Base-by-base conservation (phyloP, 2,113 vertebrate species). In the Anguilla rostrata region DNA sequence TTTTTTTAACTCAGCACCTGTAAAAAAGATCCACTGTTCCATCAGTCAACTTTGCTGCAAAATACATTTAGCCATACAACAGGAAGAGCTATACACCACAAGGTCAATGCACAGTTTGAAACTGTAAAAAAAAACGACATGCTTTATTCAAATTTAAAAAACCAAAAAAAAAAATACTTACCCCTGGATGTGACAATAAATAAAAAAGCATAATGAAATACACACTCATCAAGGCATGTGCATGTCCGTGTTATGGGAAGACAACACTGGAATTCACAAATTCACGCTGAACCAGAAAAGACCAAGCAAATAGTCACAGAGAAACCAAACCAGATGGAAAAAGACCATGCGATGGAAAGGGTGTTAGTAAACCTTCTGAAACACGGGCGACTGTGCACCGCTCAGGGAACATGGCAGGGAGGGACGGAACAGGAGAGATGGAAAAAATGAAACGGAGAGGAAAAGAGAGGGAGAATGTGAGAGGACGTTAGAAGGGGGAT, bases 401-500 rank as follows among this genome's bases (percentile, higher is more conserved):
- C 39, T 22, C 80, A 49, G 14, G 40, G 81, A 5, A 34, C 12
- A 78, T 8, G 26, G 34, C 43, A 43, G 63, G 18, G 43, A 15
- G 78, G 81, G 29, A 43, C 34, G 71, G 71, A 80, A 85, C 57
- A 34, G 82, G 83, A 39, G 66, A 0, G 8, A 66, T 39, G 83
- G 82, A 84, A 71, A 81, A 83, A 83, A 56, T 9, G 66, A 84
- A 83, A 56, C 6, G 46, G 40, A 0, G 46, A n/a, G 16, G 71
- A 57, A 87, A 43, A 41, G 83, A 40, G 78, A 84, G 39, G 39
- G 16, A 60, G 49, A 80, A 0, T 60, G 26, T 29, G 39, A 82
- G 56, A 14, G 7, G 46, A 88, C 40, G 40, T 71, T 86, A 86
- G 3, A n/a, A 84, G 79, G 86, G 18, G 83, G 39, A 26, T 82